phyloP scores from a whole-genome alignment of 2,888 invertebrate genomes.

The Galerucella calmariensis region DNA sequence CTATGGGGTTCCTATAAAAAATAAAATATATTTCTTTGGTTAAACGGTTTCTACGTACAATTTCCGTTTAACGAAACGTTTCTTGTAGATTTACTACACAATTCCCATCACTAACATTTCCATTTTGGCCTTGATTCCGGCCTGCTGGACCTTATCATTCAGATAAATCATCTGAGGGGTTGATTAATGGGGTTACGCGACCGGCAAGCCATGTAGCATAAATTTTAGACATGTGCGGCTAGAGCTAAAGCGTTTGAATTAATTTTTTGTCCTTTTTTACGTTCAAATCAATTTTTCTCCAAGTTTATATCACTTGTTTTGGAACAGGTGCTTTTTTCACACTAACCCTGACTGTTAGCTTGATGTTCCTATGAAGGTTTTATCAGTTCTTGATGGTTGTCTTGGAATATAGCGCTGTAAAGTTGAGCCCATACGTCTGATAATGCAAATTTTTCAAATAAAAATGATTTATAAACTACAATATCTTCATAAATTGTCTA shows the following conservation, averaged over 20 bases:
- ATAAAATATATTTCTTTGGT: no score
- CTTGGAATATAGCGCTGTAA: no score
- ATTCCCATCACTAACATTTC: background rate
- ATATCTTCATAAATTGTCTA: background rate
- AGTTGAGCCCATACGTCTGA: no score
- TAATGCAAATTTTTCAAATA: no score
- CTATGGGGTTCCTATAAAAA: no score
- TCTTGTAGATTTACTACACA: background rate
- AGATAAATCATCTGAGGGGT: constrained; percentile 31
- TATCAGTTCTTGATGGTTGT: no score
- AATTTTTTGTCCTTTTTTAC: constrained; percentile 19
- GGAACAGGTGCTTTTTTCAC: no score
- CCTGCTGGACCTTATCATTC: constrained; percentile 28
- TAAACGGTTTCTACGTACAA: background rate
- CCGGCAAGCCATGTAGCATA: constrained; percentile 18
- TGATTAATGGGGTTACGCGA: constrained; percentile 29
- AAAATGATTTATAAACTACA: background rate
- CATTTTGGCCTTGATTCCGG: constrained; percentile 25
- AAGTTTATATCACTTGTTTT: no score
- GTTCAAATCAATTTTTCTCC: no score
- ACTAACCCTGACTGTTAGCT: no score
- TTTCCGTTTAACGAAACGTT: background rate
- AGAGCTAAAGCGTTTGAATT: constrained; percentile 19
- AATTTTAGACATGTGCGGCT: constrained; percentile 20
- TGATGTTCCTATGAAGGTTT: no score